Conservation (phyloP, 2,113 vertebrate species). For the Columbina picui region DNA sequence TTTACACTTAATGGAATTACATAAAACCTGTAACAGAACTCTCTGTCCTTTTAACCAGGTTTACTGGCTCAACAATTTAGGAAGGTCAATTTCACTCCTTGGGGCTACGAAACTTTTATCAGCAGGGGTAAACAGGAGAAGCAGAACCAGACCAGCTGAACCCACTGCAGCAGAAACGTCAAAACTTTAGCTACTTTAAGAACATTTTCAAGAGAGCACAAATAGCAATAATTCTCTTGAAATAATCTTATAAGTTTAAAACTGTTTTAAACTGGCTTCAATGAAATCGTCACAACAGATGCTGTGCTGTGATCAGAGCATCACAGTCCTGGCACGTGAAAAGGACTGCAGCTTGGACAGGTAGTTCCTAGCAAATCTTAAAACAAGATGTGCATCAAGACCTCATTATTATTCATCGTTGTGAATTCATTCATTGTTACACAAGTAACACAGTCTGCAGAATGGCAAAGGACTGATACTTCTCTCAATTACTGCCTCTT, state of each 20-base stretch:
- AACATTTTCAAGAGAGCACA: not conserved
- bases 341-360: not conserved
- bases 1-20: not conserved
- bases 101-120: not conserved
- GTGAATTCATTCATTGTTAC: not conserved
- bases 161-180: not conserved
- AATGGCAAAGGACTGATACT: not conserved
- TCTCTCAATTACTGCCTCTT: not conserved
- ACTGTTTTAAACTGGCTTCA: not conserved
- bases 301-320: not conserved
- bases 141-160: not conserved
- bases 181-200: not conserved
- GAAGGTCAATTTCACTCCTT: not conserved
- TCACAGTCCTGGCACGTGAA: not conserved
- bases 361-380: not conserved
- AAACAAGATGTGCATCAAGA: not conserved
- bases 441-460: not conserved
- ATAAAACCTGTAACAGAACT: not conserved
- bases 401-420: not conserved
- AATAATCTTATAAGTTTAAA: not conserved
- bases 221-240: not conserved
- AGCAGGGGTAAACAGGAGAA: not conserved
- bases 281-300: not conserved
- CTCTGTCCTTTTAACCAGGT: not conserved
- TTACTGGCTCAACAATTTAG: not conserved